Conservation (phyloP, 2,888 invertebrate genomes). For the Lycia hirtaria region DNA sequence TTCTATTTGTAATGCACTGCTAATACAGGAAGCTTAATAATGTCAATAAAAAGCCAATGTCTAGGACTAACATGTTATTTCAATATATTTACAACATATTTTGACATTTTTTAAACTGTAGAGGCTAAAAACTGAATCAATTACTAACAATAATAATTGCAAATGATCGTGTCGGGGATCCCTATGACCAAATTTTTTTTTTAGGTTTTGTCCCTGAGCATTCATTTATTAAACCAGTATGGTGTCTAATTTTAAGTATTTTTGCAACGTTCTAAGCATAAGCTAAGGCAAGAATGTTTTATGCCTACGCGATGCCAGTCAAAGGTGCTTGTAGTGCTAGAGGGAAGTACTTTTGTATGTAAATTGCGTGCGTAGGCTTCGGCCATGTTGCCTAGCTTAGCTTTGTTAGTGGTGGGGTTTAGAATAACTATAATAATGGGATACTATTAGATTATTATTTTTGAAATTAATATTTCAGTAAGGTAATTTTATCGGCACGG, state of each 20-base stretch:
- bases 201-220: neutral
- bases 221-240: no score
- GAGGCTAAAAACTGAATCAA: no score
- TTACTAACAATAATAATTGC: no score
- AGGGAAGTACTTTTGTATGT: constrained; percentile 83
- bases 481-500: neutral
- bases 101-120: no score
- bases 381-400: constrained; percentile 53
- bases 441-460: constrained; percentile 13
- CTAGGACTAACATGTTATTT: no score
- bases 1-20: no score
- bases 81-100: no score
- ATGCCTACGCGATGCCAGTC: constrained; percentile 75
- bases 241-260: no score
- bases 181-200: no score
- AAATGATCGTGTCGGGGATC: no score
- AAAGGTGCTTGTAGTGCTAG: constrained; percentile 63
- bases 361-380: constrained; percentile 79
- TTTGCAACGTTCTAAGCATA: constrained; percentile 31
- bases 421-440: constrained; percentile 40
- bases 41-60: no score
- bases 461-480: neutral
- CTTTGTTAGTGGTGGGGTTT: constrained; percentile 61
- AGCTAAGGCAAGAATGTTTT: constrained; percentile 61
- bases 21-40: no score